Evolutionary conservation across 2,888 invertebrate genomes (phyloP), one percentile per base, ranked within the genome.

Genomic region (Pseudococcus jackbeardsleyi): DNA sequence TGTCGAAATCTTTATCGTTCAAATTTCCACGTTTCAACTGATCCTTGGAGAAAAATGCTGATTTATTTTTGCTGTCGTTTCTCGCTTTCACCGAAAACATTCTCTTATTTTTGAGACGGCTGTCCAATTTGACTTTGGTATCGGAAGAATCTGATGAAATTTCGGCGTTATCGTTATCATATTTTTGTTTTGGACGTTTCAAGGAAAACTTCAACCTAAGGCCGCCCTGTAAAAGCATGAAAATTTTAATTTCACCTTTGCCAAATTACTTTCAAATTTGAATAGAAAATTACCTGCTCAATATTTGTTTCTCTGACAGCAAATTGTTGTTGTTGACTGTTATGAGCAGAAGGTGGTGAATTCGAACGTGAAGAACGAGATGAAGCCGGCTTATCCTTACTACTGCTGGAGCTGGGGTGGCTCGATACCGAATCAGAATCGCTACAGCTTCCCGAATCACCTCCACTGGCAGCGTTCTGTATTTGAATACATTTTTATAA

Each of bases 221-320:
- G 72, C 92, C 92, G 89, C 92, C 93, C 92, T 92, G 90, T 64
- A 90, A 89, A 77, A 84, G 84, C 11, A 50, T 15, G 4, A 50
- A 50, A 50, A 50, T 50, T 12, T 1, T 11, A 50, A 50, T 15
- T 50, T 50, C 4, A 12, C 0, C 15, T 22, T 19, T 26, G 0
- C 9, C 6, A 12, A 42, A 42, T 7, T 5, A 42, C 19, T 17
- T 0, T 0, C 22, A 22, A 22, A 17, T 77, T 12, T 6, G 2
- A 39, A 77, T 77, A 4, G 39, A 17, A 88, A 68, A 89, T 89
- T 90, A 92, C 92, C 91, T 92, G 91, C 89, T 92, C 92, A 90
- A 92, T 92, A 91, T 93, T 92, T 64, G 93, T 92, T 91, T 93
- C 92, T 88, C 92, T 91, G 90, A 92, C 92, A 33, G 93, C 92